A percentile compares a stretch with the other conserved stretches of the same genome.
Conservation (phyloP, 2,113 vertebrate genomes). For the Taurulus bubalis region DNA sequence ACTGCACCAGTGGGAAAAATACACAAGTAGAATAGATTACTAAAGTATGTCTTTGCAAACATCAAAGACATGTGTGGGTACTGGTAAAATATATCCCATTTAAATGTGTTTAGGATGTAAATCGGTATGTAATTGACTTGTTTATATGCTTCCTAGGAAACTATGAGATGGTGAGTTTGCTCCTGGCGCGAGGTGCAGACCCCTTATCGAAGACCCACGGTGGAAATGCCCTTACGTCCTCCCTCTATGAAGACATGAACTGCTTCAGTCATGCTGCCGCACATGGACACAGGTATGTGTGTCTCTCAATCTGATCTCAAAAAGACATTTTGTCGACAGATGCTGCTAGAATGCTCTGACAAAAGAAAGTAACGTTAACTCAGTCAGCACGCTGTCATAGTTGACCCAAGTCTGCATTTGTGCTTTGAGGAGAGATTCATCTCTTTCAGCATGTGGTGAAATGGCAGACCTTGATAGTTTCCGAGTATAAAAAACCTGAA, state of each 20-base stretch:
- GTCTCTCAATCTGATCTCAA: not conserved
- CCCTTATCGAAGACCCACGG: conserved; percentile 90
- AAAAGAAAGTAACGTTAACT: not conserved
- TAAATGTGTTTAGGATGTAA: not conserved
- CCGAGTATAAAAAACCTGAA: not conserved
- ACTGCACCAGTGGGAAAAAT: not conserved
- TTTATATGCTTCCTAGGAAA: conserved; percentile 84
- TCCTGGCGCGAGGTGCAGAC: conserved; percentile 91
- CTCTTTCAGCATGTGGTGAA: not conserved
- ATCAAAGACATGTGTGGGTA: not conserved
- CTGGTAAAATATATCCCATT: not conserved
- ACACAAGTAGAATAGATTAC: not conserved
- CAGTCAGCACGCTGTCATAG: conserved; percentile 1
- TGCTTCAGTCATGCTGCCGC: conserved; percentile 97
- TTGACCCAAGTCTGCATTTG: not conserved
- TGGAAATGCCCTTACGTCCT: conserved; percentile 88
- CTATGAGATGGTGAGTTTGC: conserved; percentile 95
- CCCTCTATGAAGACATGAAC: conserved; percentile 96
- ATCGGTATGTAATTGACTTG: not conserved
- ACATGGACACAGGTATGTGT: conserved; percentile 92
- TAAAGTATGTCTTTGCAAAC: not conserved
- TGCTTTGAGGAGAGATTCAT: conserved; percentile 19
- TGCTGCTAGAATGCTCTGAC: not conserved
- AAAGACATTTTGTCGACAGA: not conserved
- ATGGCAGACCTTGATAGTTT: not conserved